A percentile compares a stretch with the other conserved stretches of the same genome.
Conservation (phyloP, 2,113 vertebrate genomes). For the Oryzias celebensis region DNA sequence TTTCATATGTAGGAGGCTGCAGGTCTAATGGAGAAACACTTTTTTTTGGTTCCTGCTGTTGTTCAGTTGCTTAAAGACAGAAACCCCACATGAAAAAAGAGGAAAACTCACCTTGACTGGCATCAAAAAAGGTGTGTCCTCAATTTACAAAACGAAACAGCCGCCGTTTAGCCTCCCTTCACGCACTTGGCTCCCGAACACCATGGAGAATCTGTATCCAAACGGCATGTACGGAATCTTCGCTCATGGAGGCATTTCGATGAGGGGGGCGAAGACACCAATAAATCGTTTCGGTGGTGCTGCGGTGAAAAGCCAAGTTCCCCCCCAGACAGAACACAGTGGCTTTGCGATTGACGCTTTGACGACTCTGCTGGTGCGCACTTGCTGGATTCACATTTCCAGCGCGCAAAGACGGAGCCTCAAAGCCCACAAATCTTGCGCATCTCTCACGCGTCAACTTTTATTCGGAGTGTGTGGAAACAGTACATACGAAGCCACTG, state of each 20-base stretch:
- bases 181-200: slow-evolving; percentile 50
- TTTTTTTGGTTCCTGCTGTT: slow-evolving; percentile 9
- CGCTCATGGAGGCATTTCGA: slow-evolving; percentile 42
- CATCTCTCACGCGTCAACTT: slow-evolving; percentile 25
- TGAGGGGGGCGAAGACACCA: background rate
- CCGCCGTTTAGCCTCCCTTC: slow-evolving; percentile 31
- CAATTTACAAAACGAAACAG: slow-evolving; percentile 50
- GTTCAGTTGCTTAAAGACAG: slow-evolving; percentile 1
- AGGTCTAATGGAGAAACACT: slow-evolving; percentile 32
- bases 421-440: background rate
- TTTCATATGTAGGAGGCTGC: slow-evolving; percentile 25
- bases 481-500: background rate
- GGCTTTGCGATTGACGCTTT: slow-evolving; percentile 56
- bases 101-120: slow-evolving; percentile 75
- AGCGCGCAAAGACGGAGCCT: slow-evolving; percentile 15
- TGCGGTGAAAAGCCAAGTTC: slow-evolving; percentile 39
- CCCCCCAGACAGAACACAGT: slow-evolving; percentile 36
- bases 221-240: slow-evolving; percentile 26
- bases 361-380: slow-evolving; percentile 57
- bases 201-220: slow-evolving; percentile 60
- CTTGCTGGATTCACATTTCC: slow-evolving; percentile 59
- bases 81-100: slow-evolving; percentile 3
- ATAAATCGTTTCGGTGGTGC: slow-evolving; percentile 30
- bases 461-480: background rate
- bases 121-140: slow-evolving; percentile 75